Evolutionary conservation across 2,113 vertebrate genomes (phyloP).

Genomic region (Tragelaphus strepsiceros): DNA sequence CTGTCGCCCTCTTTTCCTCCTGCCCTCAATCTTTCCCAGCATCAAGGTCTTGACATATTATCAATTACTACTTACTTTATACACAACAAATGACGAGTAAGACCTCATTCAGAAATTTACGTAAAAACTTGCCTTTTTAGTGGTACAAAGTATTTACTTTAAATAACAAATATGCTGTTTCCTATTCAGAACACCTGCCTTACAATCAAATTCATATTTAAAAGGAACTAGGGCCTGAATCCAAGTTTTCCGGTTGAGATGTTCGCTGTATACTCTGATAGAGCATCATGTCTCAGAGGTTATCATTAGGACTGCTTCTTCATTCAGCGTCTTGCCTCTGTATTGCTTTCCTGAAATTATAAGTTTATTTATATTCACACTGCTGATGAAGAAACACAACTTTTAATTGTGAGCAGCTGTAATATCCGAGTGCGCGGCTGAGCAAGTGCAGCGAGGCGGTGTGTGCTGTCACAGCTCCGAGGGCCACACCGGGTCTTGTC

Average conservation of each 20-base stretch:
- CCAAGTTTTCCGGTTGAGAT: background rate
- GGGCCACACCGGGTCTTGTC: slow-evolving; percentile 65
- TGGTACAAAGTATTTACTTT: background rate
- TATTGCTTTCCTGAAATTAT: slow-evolving; percentile 55
- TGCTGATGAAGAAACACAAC: slow-evolving; percentile 66
- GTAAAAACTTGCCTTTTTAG: background rate
- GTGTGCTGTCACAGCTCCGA: slow-evolving; percentile 72
- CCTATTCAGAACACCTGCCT: background rate
- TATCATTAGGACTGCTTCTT: slow-evolving; percentile 81
- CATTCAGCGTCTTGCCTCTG: slow-evolving; percentile 76
- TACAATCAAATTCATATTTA: slow-evolving; percentile 27
- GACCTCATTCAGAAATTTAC: background rate
- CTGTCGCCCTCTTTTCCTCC: background rate
- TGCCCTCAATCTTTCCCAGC: background rate
- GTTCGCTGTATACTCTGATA: background rate
- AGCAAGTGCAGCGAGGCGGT: slow-evolving; percentile 66
- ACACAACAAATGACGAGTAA: background rate
- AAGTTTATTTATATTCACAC: slow-evolving; percentile 80
- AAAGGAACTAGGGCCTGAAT: background rate
- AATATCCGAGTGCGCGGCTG: slow-evolving; percentile 77
- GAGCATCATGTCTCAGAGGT: slow-evolving; percentile 70
- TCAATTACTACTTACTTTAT: background rate
- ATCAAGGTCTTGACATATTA: background rate
- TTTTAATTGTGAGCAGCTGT: slow-evolving; percentile 83
- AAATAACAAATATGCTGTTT: background rate